Evolutionary conservation across 2,113 vertebrate genomes (phyloP).

Genomic region (Lates calcarifer): DNA sequence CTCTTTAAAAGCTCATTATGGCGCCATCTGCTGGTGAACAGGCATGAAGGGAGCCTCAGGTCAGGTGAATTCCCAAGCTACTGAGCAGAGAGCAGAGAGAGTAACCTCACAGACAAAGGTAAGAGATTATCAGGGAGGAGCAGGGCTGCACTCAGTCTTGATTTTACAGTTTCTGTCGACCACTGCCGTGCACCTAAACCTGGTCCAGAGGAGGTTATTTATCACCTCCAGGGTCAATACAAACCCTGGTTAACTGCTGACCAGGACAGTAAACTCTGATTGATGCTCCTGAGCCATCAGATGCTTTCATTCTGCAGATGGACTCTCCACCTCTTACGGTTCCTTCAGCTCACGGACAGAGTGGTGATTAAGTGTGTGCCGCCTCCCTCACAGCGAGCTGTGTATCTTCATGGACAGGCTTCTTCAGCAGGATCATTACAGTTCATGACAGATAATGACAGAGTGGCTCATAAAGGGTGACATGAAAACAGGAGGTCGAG

Average conservation of each 20-base stretch:
- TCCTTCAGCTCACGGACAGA: neutral
- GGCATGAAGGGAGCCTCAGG: neutral
- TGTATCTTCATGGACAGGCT: neutral
- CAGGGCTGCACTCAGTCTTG: conserved; percentile 41
- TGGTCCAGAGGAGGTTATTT: conserved; percentile 57
- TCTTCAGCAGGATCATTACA: conserved; percentile 1
- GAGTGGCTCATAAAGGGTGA: conserved; percentile 4
- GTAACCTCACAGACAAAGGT: conserved; percentile 13
- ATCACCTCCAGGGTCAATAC: conserved; percentile 71
- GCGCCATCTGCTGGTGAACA: conserved; percentile 71
- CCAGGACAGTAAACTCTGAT: conserved; percentile 67
- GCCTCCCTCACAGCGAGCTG: conserved; percentile 18
- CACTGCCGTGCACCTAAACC: conserved; percentile 10
- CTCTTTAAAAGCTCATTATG: neutral
- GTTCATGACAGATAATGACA: neutral
- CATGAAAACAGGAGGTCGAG: neutral
- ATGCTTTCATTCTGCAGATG: conserved; percentile 58
- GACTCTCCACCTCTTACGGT: conserved; percentile 2
- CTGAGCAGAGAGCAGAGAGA: conserved; percentile 16
- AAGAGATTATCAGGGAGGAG: conserved; percentile 41
- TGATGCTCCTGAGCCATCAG: conserved; percentile 61
- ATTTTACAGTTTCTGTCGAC: conserved; percentile 22
- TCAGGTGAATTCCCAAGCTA: neutral
- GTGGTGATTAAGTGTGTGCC: conserved; percentile 48
- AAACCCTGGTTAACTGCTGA: conserved; percentile 71